Percentiles rank a stretch among this genome's conserved stretches.
Evolutionary conservation across 2,113 vertebrate genomes (phyloP).

Genomic region (Cyphomyrus plagiostoma): DNA sequence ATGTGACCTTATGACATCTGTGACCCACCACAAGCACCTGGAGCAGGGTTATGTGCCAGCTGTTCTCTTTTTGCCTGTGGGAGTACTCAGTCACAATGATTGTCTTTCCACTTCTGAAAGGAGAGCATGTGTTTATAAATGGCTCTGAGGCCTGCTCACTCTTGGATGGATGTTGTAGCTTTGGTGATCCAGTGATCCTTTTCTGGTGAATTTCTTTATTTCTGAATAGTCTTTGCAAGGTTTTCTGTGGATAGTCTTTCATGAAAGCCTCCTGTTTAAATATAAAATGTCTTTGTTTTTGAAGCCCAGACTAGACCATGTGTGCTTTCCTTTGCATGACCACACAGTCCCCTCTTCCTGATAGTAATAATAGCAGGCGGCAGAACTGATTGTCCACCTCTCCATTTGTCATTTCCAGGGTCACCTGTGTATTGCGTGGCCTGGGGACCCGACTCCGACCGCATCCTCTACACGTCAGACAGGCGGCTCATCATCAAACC

Average conservation of each 20-base stretch:
- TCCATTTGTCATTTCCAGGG: constrained; percentile 54
- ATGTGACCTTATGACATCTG: constrained; percentile 76
- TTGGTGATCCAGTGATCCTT: background rate
- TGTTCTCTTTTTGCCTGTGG: constrained; percentile 62
- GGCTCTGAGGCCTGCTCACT: background rate
- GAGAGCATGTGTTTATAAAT: constrained; percentile 18
- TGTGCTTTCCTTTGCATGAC: background rate
- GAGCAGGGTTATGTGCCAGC: constrained; percentile 80
- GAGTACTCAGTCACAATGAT: constrained; percentile 46
- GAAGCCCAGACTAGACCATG: background rate
- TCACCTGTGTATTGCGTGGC: constrained; percentile 86
- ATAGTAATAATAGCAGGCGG: background rate
- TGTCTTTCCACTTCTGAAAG: constrained; percentile 49
- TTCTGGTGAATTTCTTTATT: background rate
- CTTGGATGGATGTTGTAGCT: background rate
- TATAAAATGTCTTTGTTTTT: background rate
- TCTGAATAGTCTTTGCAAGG: background rate
- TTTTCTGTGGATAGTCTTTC: background rate
- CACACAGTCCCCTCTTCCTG: background rate
- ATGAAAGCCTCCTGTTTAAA: background rate
- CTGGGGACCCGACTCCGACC: constrained; percentile 89
- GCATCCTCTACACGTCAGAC: constrained; percentile 83
- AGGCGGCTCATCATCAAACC: constrained; percentile 89
- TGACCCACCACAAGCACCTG: constrained; percentile 86
- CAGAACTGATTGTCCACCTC: background rate